Evolutionary conservation across 2,797 vertebrate genomes (phyloP).

Genomic region (Echiichthys vipera): DNA sequence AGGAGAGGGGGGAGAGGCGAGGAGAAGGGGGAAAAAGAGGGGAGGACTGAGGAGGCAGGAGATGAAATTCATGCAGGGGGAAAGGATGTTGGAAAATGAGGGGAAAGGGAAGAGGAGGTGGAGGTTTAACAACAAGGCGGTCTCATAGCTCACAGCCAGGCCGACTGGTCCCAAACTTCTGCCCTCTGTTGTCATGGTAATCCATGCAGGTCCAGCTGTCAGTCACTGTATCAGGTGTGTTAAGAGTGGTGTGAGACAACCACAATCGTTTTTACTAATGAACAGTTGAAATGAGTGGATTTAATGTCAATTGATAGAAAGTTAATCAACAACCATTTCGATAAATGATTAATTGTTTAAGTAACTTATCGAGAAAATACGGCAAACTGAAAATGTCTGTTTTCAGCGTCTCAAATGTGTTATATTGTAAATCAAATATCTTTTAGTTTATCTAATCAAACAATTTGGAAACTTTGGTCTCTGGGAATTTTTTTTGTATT

Average conservation of each 20-base stretch:
- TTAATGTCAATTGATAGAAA: too few relatives aligned
- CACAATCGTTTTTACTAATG: neutral
- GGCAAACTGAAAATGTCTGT: neutral
- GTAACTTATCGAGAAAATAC: neutral
- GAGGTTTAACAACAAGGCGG: conserved; percentile 14
- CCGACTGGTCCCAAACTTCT: conserved; percentile 39
- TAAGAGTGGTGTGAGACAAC: neutral
- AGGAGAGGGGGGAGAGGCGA: conserved; percentile 29
- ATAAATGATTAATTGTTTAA: neutral
- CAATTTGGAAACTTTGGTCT: too few relatives aligned
- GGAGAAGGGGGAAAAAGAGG: conserved; percentile 1
- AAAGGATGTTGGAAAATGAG: conserved; percentile 21
- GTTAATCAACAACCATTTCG: neutral
- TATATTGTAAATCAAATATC: too few relatives aligned
- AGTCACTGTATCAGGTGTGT: conserved; percentile 29
- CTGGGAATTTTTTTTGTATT: neutral
- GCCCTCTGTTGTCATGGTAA: conserved; percentile 42
- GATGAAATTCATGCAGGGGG: conserved; percentile 37
- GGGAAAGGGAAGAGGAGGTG: conserved; percentile 9
- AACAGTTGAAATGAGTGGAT: neutral
- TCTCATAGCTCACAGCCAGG: conserved; percentile 16
- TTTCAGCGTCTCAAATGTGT: neutral
- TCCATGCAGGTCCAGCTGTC: conserved; percentile 46
- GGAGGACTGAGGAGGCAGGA: conserved; percentile 31
- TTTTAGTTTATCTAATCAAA: too few relatives aligned